Evolutionary conservation across 2,888 invertebrate genomes (phyloP), one percentile per base, ranked within the genome.

Genomic region (Blomia tropicalis): DNA sequence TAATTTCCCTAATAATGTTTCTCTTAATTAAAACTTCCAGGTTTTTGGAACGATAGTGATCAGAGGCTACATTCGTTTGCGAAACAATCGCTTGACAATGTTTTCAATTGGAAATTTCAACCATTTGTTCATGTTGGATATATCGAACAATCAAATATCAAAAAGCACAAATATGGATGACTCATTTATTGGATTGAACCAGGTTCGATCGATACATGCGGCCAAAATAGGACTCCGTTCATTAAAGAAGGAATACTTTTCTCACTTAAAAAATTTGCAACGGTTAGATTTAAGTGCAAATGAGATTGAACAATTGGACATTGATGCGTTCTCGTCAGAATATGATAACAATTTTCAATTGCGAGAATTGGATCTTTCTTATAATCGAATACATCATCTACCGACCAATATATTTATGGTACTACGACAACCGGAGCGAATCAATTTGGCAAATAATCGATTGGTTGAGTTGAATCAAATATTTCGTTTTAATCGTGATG

Each of bases 261-360:
- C 31, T 19, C 30, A 23, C 1, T 54, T 51, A 2, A 31, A 60
- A 19, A 51, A 51, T 30, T 25, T 60, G n/a, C 17, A 41, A 30
- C 51, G 61, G 17, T 27, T 60, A 5, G 61, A 51, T 23, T 54
- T 60, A 30, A 60, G 32, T 31, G 54, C 25, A 7, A 60, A 60
- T 60, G 53, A 29, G 19, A 60, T 60, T 7, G 32, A 25, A 17
- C 7, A 27, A 36, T 23, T 60, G 17, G 32, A 60, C 22, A 36
- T 31, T 5, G 61, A 54, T 19, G n/a, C 51, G 17, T 60, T 60
- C 23, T 41, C 61, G 4, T 60, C 61, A 11, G 61, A 60, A 29
- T 60, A 60, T n/a, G 4, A 60, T 29, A 60, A 60, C 19, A 60
- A 60, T 25, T 51, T 60, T 29, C 51, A 60, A 43, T 19, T 60